A percentile compares a stretch with the other conserved stretches of the same genome.
phyloP scores from a whole-genome alignment of 2,113 vertebrate species.

The Falco punctatus region DNA sequence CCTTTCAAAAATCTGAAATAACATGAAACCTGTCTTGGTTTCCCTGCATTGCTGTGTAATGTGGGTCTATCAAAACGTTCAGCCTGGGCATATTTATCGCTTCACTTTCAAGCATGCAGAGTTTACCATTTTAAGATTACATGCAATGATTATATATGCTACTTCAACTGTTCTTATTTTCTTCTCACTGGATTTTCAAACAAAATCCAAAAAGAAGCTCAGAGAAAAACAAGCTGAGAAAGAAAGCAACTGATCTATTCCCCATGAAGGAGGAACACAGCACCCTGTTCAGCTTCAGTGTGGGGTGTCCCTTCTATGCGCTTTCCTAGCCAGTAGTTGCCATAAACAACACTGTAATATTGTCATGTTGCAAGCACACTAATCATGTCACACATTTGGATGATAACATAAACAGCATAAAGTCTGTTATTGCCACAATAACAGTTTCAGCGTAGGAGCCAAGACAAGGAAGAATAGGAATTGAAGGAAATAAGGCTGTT shows the following conservation, averaged over 20 bases:
- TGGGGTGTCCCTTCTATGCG: accelerated
- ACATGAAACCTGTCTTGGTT: neutral
- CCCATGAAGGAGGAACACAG: neutral
- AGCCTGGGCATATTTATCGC: neutral
- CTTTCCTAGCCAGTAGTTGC: neutral
- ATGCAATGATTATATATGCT: neutral
- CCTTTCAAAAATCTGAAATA: neutral
- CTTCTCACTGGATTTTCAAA: neutral
- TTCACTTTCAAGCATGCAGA: neutral
- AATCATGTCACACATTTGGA: neutral
- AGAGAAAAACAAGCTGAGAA: neutral
- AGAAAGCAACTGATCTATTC: neutral
- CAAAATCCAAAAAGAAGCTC: neutral
- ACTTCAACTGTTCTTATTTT: neutral
- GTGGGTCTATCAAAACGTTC: neutral
- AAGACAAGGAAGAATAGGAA: neutral
- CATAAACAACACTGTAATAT: neutral
- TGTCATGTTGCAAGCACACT: neutral
- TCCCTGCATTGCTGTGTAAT: neutral
- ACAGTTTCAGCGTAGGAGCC: neutral
- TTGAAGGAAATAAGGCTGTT: neutral
- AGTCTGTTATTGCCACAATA: neutral
- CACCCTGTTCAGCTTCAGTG: neutral
- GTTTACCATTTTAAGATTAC: neutral
- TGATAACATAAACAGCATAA: neutral